phyloP scores from a whole-genome alignment of 2,888 invertebrate genomes.

The Oasisia sp. region DNA sequence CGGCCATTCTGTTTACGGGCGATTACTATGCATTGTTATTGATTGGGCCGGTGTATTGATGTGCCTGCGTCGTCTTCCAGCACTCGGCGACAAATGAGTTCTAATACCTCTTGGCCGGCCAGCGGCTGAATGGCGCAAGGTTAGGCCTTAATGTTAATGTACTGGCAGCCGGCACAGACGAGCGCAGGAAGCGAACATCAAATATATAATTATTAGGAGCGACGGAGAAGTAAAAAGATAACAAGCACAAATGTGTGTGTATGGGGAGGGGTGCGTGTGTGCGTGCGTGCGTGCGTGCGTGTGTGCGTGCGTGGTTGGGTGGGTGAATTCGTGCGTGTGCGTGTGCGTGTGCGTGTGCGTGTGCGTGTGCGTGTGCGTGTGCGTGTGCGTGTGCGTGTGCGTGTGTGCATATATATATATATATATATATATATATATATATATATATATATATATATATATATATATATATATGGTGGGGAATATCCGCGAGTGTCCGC shows the following conservation, averaged over 20 bases:
- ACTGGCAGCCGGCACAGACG: neutral
- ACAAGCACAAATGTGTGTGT: neutral
- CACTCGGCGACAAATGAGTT: neutral
- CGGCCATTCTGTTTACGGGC: neutral
- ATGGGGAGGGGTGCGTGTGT: neutral
- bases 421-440: too few relatives aligned
- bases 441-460: too few relatives aligned
- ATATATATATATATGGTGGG: too few relatives aligned
- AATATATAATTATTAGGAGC: neutral
- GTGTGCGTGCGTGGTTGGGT: neutral
- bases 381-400: too few relatives aligned
- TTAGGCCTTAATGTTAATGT: neutral
- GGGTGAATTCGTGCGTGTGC: neutral
- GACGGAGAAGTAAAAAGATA: neutral
- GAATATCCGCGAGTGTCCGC: too few relatives aligned
- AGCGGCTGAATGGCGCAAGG: neutral
- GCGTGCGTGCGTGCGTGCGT: neutral
- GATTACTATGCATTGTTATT: constrained; percentile 17
- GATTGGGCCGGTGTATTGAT: neutral
- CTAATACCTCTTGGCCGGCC: neutral
- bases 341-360: neutral
- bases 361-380: too few relatives aligned
- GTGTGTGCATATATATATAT: too few relatives aligned
- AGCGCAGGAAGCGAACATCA: too few relatives aligned
- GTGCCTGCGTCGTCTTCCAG: neutral